Evolutionary conservation across 2,888 invertebrate genomes (phyloP), one percentile per base, ranked within the genome.

Genomic region (Drosophila paramelanica): DNA sequence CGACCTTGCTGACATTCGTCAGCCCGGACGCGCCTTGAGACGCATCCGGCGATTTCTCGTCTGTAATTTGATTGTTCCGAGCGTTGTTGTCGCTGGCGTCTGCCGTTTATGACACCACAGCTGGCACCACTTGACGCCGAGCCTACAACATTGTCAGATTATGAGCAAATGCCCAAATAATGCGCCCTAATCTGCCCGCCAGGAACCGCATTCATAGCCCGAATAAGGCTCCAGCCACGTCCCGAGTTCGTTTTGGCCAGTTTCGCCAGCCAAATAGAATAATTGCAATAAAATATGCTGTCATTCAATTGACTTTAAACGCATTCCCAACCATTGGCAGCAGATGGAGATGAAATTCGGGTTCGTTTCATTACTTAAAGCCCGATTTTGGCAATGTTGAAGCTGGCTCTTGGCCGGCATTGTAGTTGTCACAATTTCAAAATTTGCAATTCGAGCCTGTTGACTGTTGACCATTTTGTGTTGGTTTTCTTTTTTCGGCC

Each of bases 61-160:
- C 50, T 62, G 46, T 59, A 57, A 67, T 79, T 69, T 73, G 64
- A 73, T 79, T 79, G 79, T 81, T 68, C 62, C 66, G 71, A 69
- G 76, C 65, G 47, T 55, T 61, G 57, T 62, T 52, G 55, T 58
- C 62, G 31, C 56, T 17, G 59, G 41, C 66, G 41, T 57, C 64
- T 61, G 64, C 73, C 79, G 77, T 76, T 73, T 77, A 68, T 81
- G 75, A 58, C 70, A 59, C n/a, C 31, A 14, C 51, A 58, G 41
- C 46, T 58, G 50, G 31, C 8, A 14, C 33, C 23, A 62, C 42
- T 57, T 58, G 53, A 38, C 31, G 36, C 11, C 41, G 5, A 13
- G 13, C 36, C 27, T 13, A 5, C 57, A 57, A 7, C 17, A 38
- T 14, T 3, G 20, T 5, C 20, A 50, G 65, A 79, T 73, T 72